Conservation (phyloP, 2,113 vertebrate species). For the Cepphus grylle region DNA sequence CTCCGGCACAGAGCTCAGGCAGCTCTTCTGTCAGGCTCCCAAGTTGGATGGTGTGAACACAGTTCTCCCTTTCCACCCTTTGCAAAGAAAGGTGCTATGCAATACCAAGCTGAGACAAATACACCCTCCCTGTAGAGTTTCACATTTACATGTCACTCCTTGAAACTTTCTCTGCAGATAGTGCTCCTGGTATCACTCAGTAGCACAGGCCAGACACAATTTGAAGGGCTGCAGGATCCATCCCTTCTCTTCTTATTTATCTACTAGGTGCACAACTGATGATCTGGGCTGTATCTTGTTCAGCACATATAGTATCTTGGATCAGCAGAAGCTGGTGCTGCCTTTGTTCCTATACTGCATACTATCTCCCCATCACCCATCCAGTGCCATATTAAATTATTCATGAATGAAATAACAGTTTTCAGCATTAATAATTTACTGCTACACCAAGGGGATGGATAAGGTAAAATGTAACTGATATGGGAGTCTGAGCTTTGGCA, state of each 20-base stretch:
- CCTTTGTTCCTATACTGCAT: background rate
- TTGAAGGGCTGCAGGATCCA: background rate
- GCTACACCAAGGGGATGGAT: slow-evolving; percentile 66
- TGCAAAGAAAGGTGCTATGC: background rate
- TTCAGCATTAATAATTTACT: slow-evolving; percentile 84
- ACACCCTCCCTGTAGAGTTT: background rate
- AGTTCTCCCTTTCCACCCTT: background rate
- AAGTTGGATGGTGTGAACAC: background rate
- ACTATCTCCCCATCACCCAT: slow-evolving; percentile 57
- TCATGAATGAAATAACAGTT: slow-evolving; percentile 81
- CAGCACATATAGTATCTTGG: background rate
- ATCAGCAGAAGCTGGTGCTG: background rate
- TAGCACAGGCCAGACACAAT: background rate
- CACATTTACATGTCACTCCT: background rate
- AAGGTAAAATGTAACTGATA: slow-evolving; percentile 75
- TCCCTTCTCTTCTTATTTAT: background rate
- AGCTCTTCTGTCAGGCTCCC: background rate
- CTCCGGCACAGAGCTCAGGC: background rate
- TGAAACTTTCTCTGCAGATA: background rate
- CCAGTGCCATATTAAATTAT: slow-evolving; percentile 78
- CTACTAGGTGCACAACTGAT: background rate
- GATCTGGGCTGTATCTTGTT: background rate
- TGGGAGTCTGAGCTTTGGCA: slow-evolving; percentile 66
- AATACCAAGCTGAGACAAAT: background rate
- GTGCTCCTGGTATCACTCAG: background rate